Base-by-base conservation (phyloP, 2,113 vertebrate genomes). In the Microtus richardsoni region DNA sequence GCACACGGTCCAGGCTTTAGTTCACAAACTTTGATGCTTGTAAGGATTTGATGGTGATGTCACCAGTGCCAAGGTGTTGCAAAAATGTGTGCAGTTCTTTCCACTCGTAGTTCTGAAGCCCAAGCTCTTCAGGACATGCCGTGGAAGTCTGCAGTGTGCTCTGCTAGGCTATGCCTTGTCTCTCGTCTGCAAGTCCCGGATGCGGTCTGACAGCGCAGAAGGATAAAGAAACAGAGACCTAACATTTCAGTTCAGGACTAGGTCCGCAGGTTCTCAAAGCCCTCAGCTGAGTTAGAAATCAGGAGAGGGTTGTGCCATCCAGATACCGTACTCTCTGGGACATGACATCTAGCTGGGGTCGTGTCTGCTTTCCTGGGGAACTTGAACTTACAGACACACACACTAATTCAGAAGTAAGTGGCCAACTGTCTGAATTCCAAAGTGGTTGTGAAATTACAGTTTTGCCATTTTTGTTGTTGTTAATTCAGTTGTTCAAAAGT, bases 41-140 rank as follows among this genome's bases (percentile, higher is more conserved):
- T 4, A 49, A 75, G 64, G 52, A 66, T 49, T 79, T 79, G 3
- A 14, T 24, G 4, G 41, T 30, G 22, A 49, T 13, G 1, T 2
- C n/a, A 2, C 49, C 0, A 58, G 49, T 12, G 2, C 0, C 30
- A 60, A 79, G 21, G 5, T 10, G 10, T 7, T 6, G 0, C 0
- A 11, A 58, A 44, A 70, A 6, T 6, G 2, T 14, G 47, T 21
- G 19, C 60, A 33, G 41, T 26, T 88, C 44, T 33, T 5, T 6
- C 21, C 13, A 0, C 13, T 13, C 28, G 13, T 21, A 39, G 52
- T 33, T 62, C 39, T 14, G 10, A 44, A 77, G 16, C 17, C 10
- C 7, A 33, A 28, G 3, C 1, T 36, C 54, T 80, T 66, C 7
- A 28, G 54, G 44, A 30, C 4, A 52, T 1, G 2, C 7, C 0